A percentile compares a stretch with the other conserved stretches of the same genome.
phyloP scores from a whole-genome alignment of 2,113 vertebrate genomes.

The Balaeniceps rex region DNA sequence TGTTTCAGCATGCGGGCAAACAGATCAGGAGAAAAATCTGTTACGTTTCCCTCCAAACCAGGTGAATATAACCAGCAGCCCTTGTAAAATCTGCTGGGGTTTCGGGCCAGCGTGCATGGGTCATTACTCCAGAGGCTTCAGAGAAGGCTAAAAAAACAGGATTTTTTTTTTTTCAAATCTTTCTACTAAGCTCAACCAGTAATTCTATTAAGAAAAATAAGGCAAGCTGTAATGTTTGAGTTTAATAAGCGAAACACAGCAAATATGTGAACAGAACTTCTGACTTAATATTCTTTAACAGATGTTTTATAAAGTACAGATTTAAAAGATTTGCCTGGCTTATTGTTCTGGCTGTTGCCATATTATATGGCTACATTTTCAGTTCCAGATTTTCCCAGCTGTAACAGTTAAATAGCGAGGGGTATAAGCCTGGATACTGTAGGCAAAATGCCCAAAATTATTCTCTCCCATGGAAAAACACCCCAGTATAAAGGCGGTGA shows the following conservation, averaged over 20 bases:
- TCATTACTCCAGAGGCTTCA: neutral
- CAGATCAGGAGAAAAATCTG: constrained; percentile 25
- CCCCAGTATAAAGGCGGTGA: neutral
- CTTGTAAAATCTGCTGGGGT: constrained; percentile 11
- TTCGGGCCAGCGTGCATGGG: neutral
- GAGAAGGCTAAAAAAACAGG: neutral
- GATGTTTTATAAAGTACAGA: constrained; percentile 61
- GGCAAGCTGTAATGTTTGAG: constrained; percentile 28
- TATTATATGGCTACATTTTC: constrained; percentile 10
- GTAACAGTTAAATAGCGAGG: constrained; percentile 19
- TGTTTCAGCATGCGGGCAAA: constrained; percentile 6
- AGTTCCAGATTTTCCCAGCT: constrained; percentile 57
- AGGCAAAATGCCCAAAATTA: constrained; percentile 44
- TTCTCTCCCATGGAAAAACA: constrained; percentile 36
- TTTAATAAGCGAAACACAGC: constrained; percentile 44
- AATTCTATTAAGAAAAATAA: constrained; percentile 53
- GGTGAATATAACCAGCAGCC: constrained; percentile 43
- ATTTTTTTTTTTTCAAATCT: neutral
- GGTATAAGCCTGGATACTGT: constrained; percentile 13
- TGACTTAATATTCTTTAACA: constrained; percentile 60
- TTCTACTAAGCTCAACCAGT: neutral
- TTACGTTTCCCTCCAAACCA: neutral
- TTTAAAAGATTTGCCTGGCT: constrained; percentile 62
- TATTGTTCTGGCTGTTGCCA: constrained; percentile 30
- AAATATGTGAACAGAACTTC: constrained; percentile 59